These are phyloP conservation scores for Cynodonichthys magdalenae DNA, from an alignment of 2,797 vertebrate genomes.

Conservation along the genomic window DNA sequence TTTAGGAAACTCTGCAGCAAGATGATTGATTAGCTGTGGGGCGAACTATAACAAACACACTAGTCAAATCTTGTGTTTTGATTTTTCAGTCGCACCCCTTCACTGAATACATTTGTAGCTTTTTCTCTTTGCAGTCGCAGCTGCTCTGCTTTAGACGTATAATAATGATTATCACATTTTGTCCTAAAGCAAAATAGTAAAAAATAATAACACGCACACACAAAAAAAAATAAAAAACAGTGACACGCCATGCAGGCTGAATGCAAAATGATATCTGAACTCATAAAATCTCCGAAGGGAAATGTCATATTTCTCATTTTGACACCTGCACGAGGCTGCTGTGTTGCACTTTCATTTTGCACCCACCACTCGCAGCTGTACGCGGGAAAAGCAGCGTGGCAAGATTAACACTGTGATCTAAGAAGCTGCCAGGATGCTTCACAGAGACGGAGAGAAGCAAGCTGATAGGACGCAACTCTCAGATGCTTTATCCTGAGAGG, in stretches of 20 bases:
- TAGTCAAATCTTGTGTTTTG: slow-evolving; percentile 60
- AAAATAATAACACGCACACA: too few species aligned
- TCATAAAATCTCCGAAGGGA: slow-evolving; percentile 71
- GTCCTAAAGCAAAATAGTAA: slow-evolving; percentile 68
- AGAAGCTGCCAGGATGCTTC: slow-evolving; percentile 49
- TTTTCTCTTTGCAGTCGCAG: slow-evolving; percentile 48
- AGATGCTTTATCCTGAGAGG: slow-evolving; percentile 50
- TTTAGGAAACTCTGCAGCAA: slow-evolving; percentile 51
- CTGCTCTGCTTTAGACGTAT: slow-evolving; percentile 64
- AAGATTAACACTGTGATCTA: slow-evolving; percentile 56
- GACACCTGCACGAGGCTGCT: slow-evolving; percentile 71
- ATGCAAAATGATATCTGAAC: slow-evolving; percentile 67
- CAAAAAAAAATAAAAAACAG: slow-evolving; percentile 28
- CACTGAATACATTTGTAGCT: slow-evolving; percentile 38
- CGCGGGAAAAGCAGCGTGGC: slow-evolving; percentile 40
- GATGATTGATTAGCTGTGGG: slow-evolving; percentile 59
- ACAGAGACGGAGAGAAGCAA: slow-evolving; percentile 21
- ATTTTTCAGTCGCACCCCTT: slow-evolving; percentile 42
- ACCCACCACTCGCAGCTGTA: slow-evolving; percentile 71
- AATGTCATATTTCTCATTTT: slow-evolving; percentile 77
- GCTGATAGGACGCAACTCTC: slow-evolving; percentile 17
- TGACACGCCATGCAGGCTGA: slow-evolving; percentile 55
- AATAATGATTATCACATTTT: slow-evolving; percentile 72
- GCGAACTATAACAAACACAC: slow-evolving; percentile 48
- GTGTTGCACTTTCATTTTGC: slow-evolving; percentile 73